Base-by-base conservation (phyloP, 2,888 invertebrate genomes). In the Phytoseiulus persimilis region DNA sequence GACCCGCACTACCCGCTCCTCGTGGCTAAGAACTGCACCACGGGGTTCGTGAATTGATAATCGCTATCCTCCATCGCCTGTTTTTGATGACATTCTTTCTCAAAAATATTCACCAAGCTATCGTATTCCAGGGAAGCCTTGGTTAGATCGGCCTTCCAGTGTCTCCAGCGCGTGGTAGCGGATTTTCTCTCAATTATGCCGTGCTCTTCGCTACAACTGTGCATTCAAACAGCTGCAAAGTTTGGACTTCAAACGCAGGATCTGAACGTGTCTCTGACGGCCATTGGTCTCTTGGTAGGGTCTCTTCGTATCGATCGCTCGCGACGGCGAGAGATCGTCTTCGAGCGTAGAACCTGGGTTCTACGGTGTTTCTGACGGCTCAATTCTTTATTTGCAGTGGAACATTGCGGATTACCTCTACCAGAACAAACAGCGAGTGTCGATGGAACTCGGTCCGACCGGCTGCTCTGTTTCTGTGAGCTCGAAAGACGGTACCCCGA, bases 351-450 rank as follows among this genome's bases (percentile, higher is more conserved):
- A 23, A 23, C 65, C 18, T 23, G 18, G 18, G 18, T 23, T 65
- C 14, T 28, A 1, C 2, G 18, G 28, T 23, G 5, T 23, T 65
- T 65, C 65, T 3, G 23, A 18, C 32, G 28, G 28, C 23, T 45
- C 90, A 90, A 90, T 83, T 87, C 90, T 91, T 91, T 90, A 90
- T 90, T 94, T 94, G 65, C 94, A 98, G 97, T 99, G 98, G 99
- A 99, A 98, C 93, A 98, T 99, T 92, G 97, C 98, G 0, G 99
- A 99, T 93, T 98, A 97, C 93, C 95, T 98, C 92, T 97, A 96
- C 94, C 98, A 98, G 94, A 98, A 98, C 93, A 96, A 97, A 92
- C 96, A 96, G 91, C 87, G 87, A 45, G 87, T 87, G 45, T 87
- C 87, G 32, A 32, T 39, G 91, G 92, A 90, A 92, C 93, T 89